Conservation (phyloP, 37 sponge, comb jelly and placozoan species). For the Aphrocallistes beatrix region DNA sequence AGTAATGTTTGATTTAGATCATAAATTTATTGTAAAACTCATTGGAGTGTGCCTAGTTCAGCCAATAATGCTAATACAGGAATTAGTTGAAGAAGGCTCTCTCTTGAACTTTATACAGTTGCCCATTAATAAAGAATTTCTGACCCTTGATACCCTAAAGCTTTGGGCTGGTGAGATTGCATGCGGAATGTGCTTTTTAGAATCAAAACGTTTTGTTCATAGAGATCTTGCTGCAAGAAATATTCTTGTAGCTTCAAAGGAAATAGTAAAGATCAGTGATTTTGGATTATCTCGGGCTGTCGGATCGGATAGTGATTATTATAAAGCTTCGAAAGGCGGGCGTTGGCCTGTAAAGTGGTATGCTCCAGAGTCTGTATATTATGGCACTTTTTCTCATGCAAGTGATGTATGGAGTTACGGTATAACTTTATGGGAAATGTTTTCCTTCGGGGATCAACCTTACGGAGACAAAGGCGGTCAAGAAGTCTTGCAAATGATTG, state of each 20-base stretch:
- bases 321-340: slow-evolving; percentile 91
- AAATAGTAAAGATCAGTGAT: slow-evolving; percentile 92
- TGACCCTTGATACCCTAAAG: slow-evolving; percentile 58
- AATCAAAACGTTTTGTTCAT: slow-evolving; percentile 83
- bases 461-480: slow-evolving; percentile 87
- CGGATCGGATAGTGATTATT: slow-evolving; percentile 84
- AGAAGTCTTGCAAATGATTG: slow-evolving; percentile 69
- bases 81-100: not conserved
- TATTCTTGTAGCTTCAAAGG: slow-evolving; percentile 59
- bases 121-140: slow-evolving; percentile 40
- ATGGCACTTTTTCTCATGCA: slow-evolving; percentile 76
- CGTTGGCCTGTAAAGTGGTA: slow-evolving; percentile 99
- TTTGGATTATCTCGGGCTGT: slow-evolving; percentile 94
- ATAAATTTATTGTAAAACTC: slow-evolving; percentile 82
- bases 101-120: not conserved
- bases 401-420: slow-evolving; percentile 99
- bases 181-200: slow-evolving; percentile 84
- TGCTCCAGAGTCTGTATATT: slow-evolving; percentile 93
- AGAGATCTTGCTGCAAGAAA: slow-evolving; percentile 90
- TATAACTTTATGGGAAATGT: slow-evolving; percentile 97
- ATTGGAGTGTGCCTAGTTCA: slow-evolving; percentile 60
- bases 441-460: slow-evolving; percentile 83
- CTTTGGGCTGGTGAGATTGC: slow-evolving; percentile 91
- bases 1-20: slow-evolving; percentile 71
- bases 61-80: slow-evolving; percentile 69